Evolutionary conservation across 2,888 invertebrate species (phyloP).

Genomic region (Molorchus minor): DNA sequence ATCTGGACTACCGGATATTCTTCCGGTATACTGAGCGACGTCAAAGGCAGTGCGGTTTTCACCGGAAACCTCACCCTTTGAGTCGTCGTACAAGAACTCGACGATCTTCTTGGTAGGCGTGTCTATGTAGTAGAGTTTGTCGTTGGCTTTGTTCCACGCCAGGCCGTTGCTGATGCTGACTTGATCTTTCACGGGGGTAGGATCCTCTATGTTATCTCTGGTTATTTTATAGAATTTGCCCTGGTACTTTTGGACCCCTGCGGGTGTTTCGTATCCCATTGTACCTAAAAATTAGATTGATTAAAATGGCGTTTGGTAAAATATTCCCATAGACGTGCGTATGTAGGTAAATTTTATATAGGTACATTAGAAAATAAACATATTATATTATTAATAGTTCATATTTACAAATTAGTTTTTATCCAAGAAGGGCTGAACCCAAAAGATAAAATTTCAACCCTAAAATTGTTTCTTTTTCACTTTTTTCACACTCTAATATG

Average conservation of each 20-base stretch:
- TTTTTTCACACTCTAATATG: no score
- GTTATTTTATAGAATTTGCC: conserved; percentile 70
- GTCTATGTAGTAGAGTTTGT: conserved; percentile 82
- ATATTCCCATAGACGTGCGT: no score
- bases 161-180: conserved; percentile 82
- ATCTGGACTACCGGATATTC: conserved; percentile 47
- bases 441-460: no score
- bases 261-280: conserved; percentile 69
- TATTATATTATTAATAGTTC: no score
- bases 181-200: conserved; percentile 53
- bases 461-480: no score
- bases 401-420: no score
- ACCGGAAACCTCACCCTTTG: conserved; percentile 63
- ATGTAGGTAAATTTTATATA: no score
- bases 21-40: conserved; percentile 31
- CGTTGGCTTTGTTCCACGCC: conserved; percentile 76
- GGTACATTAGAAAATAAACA: no score
- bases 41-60: conserved; percentile 39
- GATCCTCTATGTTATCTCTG: conserved; percentile 53
- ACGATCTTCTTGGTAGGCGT: conserved; percentile 72
- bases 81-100: conserved; percentile 75
- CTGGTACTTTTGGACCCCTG: conserved; percentile 59
- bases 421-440: no score
- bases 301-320: no score
- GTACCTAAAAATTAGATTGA: conserved; percentile 64